Base-by-base conservation (phyloP, 2,113 vertebrate species). In the Cyanoderma ruficeps region DNA sequence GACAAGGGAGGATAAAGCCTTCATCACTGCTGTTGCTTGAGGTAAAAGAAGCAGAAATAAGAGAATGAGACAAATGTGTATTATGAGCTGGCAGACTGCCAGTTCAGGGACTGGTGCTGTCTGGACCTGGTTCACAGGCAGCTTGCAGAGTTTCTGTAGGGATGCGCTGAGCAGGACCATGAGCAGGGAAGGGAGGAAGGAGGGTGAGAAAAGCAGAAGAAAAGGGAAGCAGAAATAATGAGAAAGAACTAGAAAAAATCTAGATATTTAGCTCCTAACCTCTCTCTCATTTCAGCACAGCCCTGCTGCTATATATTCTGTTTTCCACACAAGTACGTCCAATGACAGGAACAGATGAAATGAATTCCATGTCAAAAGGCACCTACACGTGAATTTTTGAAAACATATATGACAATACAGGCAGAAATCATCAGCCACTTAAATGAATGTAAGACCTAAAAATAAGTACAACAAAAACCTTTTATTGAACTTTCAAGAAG, bases 11-110 rank as follows among this genome's bases (percentile, higher is more conserved):
- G 50, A 52, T 82, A 74, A 95, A 93, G 56, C 53, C 80, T 92
- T 93, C 55, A 53, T 52, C 35, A 56, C 22, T 52, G 41, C 49
- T 94, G 70, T 88, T 8, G 31, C 94, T 92, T 72, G 89, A 95
- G 78, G 87, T 96, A 83, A 92, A 83, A 93, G 85, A 74, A 80
- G 89, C 63, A 71, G 75, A 96, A 96, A 75, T 90, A 96, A 97
- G 57, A 91, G 88, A 93, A 91, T 41, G 81, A 97, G 84, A 93
- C 87, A 93, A 82, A 37, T 77, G 39, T 87, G 87, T 80, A 89
- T 53, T 30, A 83, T 56, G 65, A 94, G 71, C 87, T 84, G 88
- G 92, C 79, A 96, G 87, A 88, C 15, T 91, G 94, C 81, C 90
- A 91, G 65, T 18, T 95, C 94, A 87, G 77, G 77, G 60, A 53